Evolutionary conservation across 2,113 vertebrate genomes (phyloP).

Genomic region (Gulo gulo): DNA sequence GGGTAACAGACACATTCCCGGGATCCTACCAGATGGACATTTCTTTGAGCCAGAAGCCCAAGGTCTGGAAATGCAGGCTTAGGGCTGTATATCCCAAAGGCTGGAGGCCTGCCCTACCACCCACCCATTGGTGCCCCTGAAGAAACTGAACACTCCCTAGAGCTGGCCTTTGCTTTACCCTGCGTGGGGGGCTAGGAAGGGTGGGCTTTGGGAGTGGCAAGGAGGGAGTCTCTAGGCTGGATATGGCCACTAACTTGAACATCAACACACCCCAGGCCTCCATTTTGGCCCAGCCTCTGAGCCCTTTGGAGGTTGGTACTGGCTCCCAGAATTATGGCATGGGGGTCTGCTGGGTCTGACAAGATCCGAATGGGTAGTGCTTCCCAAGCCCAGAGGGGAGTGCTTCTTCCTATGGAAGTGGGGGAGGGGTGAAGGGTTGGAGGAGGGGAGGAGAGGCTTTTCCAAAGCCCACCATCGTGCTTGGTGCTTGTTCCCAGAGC

Average conservation of each 20-base stretch:
- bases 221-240: not conserved
- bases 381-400: not conserved
- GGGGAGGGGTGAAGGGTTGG: rapidly evolving
- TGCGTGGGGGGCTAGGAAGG: not conserved
- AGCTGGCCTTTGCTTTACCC: not conserved
- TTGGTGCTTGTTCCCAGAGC: not conserved
- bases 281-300: not conserved
- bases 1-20: not conserved
- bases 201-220: not conserved
- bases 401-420: not conserved
- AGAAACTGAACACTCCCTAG: not conserved
- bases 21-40: not conserved
- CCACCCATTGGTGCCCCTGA: rapidly evolving
- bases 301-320: not conserved
- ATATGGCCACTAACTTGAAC: not conserved
- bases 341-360: not conserved
- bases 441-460: no score
- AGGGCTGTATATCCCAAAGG: not conserved
- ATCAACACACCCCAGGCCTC: not conserved
- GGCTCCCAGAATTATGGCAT: not conserved
- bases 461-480: not conserved
- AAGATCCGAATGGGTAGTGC: no score
- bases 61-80: not conserved
- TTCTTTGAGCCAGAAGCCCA: not conserved
- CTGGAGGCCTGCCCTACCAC: not conserved